phyloP scores from a whole-genome alignment of 2,888 invertebrate species.

The Agriopis leucophaearia region DNA sequence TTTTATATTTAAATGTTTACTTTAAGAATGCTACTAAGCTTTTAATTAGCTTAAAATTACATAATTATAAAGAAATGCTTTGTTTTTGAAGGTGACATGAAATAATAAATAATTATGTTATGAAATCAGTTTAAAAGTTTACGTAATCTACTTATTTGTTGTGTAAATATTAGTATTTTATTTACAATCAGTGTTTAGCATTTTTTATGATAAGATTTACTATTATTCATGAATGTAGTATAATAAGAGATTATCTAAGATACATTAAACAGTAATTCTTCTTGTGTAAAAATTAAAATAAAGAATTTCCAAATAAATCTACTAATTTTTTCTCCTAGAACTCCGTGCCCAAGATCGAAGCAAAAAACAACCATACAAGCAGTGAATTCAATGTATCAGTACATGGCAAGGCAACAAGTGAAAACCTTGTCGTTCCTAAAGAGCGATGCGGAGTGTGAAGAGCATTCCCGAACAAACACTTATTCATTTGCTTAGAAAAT shows the following conservation, averaged over 20 bases:
- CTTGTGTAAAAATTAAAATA: constrained; percentile 80
- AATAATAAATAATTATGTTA: constrained; percentile 67
- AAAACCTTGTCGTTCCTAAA: too few species aligned
- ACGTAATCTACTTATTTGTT: constrained; percentile 74
- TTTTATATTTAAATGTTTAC: constrained; percentile 28
- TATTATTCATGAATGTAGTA: constrained; percentile 64
- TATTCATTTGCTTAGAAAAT: too few species aligned
- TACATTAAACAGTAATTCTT: constrained; percentile 70
- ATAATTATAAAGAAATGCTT: constrained; percentile 40
- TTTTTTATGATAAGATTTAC: constrained; percentile 55
- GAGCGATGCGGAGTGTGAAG: too few species aligned
- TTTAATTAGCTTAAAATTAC: constrained; percentile 61
- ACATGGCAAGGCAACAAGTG: too few species aligned
- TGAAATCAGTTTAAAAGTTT: constrained; percentile 70
- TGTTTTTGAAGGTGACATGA: constrained; percentile 58
- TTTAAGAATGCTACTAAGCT: constrained; percentile 54
- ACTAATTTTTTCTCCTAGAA: background rate
- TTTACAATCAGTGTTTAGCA: constrained; percentile 72
- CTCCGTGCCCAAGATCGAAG: background rate
- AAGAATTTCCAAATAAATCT: constrained; percentile 69
- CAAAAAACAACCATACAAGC: too few species aligned
- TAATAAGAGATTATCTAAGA: constrained; percentile 70
- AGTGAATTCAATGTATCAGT: too few species aligned
- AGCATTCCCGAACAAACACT: too few species aligned
- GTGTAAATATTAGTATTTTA: constrained; percentile 80